These are phyloP conservation scores for Alouatta palliata DNA, from an alignment of 2,113 vertebrate genomes.

Conservation along the genomic window DNA sequence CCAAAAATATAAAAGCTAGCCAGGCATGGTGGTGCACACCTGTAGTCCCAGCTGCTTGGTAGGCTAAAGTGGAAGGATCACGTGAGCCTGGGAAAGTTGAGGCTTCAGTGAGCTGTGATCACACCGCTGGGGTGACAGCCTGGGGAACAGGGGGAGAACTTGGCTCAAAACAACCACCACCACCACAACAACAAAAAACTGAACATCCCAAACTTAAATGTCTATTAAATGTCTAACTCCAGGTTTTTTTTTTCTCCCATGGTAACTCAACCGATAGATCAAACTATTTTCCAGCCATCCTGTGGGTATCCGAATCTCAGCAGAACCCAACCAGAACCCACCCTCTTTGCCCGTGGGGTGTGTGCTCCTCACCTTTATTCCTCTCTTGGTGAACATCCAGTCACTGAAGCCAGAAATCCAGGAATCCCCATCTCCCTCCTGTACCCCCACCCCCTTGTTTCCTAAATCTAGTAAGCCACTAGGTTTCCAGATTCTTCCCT, in stretches of 20 bases:
- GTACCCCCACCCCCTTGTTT: neutral
- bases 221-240: neutral
- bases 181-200: too few relatives aligned
- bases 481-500: neutral
- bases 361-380: neutral
- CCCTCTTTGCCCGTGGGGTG: too few relatives aligned
- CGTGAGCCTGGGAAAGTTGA: too few relatives aligned
- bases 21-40: too few relatives aligned
- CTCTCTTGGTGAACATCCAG: neutral
- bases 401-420: neutral
- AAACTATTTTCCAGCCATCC: neutral
- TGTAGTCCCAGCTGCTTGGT: too few relatives aligned
- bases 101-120: too few relatives aligned
- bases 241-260: neutral
- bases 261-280: neutral
- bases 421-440: neutral
- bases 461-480: neutral
- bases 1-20: too few relatives aligned
- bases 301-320: too few relatives aligned
- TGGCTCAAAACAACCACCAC: too few relatives aligned
- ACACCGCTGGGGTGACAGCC: too few relatives aligned
- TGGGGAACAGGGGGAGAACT: too few relatives aligned
- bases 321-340: neutral
- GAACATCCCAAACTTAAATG: neutral
- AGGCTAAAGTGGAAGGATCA: too few relatives aligned